phyloP scores from a whole-genome alignment of 2,797 vertebrate species.

The Sus cebifrons region DNA sequence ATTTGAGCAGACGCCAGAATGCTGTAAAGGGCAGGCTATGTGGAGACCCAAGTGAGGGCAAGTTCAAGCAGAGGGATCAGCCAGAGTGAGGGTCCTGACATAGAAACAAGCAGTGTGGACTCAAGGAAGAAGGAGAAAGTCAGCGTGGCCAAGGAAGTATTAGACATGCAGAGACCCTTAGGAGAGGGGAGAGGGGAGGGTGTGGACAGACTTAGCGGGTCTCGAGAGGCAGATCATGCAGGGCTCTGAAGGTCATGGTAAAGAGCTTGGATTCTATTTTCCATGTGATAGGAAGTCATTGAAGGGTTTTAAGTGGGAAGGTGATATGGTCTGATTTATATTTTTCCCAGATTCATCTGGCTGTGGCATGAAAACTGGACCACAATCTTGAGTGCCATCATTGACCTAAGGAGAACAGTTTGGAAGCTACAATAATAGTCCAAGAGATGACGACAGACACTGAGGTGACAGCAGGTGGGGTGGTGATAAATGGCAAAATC shows the following conservation, averaged over 20 bases:
- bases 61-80: neutral
- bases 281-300: neutral
- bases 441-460: neutral
- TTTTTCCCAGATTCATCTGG: neutral
- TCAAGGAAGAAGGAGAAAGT: constrained; percentile 2
- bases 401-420: neutral
- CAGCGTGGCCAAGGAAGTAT: neutral
- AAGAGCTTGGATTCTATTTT: constrained; percentile 18
- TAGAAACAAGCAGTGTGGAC: neutral
- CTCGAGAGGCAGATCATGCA: neutral
- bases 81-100: neutral
- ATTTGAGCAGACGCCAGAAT: neutral
- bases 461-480: neutral
- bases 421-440: neutral
- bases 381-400: neutral
- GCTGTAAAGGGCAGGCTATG: neutral
- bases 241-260: neutral
- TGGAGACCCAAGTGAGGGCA: neutral
- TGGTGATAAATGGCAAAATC: neutral
- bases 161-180: neutral
- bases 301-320: neutral
- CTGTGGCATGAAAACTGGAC: neutral
- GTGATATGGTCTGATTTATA: neutral
- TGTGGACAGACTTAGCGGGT: accelerated
- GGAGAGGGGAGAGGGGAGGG: too few species aligned